Evolutionary conservation across 2,888 invertebrate genomes (phyloP), one percentile per base, ranked within the genome.

Genomic region (Cybosia mesomella): DNA sequence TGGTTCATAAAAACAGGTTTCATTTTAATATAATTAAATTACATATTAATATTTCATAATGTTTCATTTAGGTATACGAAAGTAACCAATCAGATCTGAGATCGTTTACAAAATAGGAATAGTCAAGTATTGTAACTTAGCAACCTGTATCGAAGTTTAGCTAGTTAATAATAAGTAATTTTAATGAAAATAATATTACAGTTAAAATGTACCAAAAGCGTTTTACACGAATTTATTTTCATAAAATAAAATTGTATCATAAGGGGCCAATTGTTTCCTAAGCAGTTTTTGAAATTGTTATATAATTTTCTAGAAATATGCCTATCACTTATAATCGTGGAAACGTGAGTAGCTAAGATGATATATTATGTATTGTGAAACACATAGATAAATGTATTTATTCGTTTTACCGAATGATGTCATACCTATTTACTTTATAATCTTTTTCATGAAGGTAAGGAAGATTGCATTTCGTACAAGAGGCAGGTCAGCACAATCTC

Each of bases 401-500:
- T 21, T 11, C 53, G 59, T 72, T 55, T 64, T 70, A 73, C 60
- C 58, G 13, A 22, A 36, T 7, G 9, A 61, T 73, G 32, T 60
- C 22, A 65, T n/a, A n/a, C n/a, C n/a, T 63, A 66, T 67, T 28
- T 58, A 58, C 55, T 57, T 43, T n/a, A 21, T 10, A 10, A 39
- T 59, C 49, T 64, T 66, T 80, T 78, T 74, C 66, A 71, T 84
- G 39, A 75, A 95, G 93, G 89, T 94, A 81, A 91, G 95, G 81
- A 95, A 94, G 83, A 87, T 90, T 71, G 91, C 92, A 67, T 95
- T 94, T 85, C 93, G 93, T 34, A 85, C 92, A 32, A 91, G 95
- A 75, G 95, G 95, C 58, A 92, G 94, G 69, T 94, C 95, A 39
- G 95, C 94, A 34, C 94, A 93, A 63, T 95, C 95, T 22, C 88